These are phyloP conservation scores for Dipus sagitta DNA, from an alignment of 2,797 vertebrate genomes.

Conservation along the genomic window DNA sequence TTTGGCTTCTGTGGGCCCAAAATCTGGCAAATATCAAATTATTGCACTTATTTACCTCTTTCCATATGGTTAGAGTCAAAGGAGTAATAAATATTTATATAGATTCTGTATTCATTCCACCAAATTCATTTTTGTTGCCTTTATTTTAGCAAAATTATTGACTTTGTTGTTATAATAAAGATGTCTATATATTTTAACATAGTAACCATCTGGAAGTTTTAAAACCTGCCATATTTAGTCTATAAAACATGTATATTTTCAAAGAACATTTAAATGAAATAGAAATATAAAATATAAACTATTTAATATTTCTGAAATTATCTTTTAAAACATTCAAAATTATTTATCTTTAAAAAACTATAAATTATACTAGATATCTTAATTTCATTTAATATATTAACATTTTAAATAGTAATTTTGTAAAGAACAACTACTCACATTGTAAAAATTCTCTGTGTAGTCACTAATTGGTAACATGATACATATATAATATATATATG, in stretches of 20 bases:
- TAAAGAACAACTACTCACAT: not conserved
- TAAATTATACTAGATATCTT: conserved; percentile 27
- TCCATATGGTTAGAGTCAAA: not conserved
- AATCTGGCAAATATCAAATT: not conserved
- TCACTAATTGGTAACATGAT: not conserved
- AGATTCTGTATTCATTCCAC: not conserved
- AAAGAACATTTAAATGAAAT: conserved; percentile 45
- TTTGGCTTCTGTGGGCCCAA: not conserved
- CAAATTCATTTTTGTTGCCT: conserved; percentile 54
- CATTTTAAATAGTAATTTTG: conserved; percentile 16
- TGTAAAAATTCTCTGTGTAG: conserved; percentile 1
- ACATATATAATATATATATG: not conserved
- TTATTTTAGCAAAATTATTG: conserved; percentile 58
- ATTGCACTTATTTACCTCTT: too few species aligned
- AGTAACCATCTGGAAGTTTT: conserved; percentile 4
- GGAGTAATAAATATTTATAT: not conserved
- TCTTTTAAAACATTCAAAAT: conserved; percentile 48
- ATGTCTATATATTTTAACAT: conserved; percentile 41
- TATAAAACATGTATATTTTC: conserved; percentile 45
- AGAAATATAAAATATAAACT: not conserved
- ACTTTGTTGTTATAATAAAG: conserved; percentile 40
- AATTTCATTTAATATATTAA: not conserved
- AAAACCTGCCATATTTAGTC: conserved; percentile 30
- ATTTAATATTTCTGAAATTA: not conserved
- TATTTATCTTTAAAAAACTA: conserved; percentile 39